These are phyloP conservation scores for Sinocyclocheilus grahami DNA, from an alignment of 2,113 vertebrate species.

Conservation along the genomic window DNA sequence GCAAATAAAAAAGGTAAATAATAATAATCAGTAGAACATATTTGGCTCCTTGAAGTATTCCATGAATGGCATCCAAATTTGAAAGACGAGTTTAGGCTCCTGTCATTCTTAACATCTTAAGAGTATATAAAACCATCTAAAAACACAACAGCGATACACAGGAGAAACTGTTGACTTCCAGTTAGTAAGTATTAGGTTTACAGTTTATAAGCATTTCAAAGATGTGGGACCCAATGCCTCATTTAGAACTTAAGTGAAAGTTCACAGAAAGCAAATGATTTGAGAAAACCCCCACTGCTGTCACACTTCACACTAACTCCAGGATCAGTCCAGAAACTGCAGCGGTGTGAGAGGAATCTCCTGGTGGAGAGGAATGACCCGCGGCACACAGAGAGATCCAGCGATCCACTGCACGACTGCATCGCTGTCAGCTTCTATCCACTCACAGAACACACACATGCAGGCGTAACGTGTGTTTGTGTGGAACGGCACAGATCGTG, in stretches of 20 bases:
- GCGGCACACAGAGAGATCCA: slow-evolving; percentile 61
- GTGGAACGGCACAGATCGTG: not conserved
- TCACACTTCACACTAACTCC: not conserved
- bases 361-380: slow-evolving; percentile 66
- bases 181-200: not conserved
- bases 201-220: not conserved
- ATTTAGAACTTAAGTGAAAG: not conserved
- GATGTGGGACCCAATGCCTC: not conserved
- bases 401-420: slow-evolving; percentile 64
- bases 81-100: too few species aligned
- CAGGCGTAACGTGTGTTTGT: slow-evolving; percentile 8
- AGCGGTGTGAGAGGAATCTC: slow-evolving; percentile 60
- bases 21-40: too few species aligned
- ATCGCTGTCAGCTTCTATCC: slow-evolving; percentile 61
- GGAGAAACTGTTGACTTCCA: too few species aligned
- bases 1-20: too few species aligned
- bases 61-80: too few species aligned
- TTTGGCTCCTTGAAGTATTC: too few species aligned
- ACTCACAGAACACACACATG: slow-evolving; percentile 56
- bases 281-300: not conserved
- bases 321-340: slow-evolving; percentile 27
- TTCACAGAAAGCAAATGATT: slow-evolving; percentile 3
- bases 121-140: too few species aligned
- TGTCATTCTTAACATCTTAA: too few species aligned
- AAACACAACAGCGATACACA: not conserved